Evolutionary conservation across 2,888 invertebrate genomes (phyloP).

Genomic region (Diloba caeruleocephala): DNA sequence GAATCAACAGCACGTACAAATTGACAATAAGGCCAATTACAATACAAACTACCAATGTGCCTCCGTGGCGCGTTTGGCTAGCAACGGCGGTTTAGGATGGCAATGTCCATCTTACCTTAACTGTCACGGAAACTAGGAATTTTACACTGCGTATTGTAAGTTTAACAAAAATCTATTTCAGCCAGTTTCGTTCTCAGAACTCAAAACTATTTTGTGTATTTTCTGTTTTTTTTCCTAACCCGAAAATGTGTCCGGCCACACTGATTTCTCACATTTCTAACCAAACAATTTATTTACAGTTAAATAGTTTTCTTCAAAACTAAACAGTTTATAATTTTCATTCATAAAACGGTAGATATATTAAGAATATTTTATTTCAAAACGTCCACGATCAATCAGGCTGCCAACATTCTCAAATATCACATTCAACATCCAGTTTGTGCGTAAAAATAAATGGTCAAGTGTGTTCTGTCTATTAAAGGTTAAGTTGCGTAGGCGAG

Average conservation of each 20-base stretch:
- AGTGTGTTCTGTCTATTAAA: conserved; percentile 3
- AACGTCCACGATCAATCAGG: conserved; percentile 47
- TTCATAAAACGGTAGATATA: conserved; percentile 47
- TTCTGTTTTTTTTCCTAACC: too few species aligned
- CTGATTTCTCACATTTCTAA: conserved; percentile 18
- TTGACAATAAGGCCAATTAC: too few species aligned
- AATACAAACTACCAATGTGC: too few species aligned
- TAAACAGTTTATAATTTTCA: conserved; percentile 39
- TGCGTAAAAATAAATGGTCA: conserved; percentile 43
- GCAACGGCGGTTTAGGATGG: too few species aligned
- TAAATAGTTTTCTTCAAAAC: conserved; percentile 5
- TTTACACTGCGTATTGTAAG: too few species aligned
- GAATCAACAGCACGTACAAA: too few species aligned
- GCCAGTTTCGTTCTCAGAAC: neutral
- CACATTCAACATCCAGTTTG: conserved; percentile 37
- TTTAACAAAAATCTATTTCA: neutral
- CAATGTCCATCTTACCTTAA: too few species aligned
- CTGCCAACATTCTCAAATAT: conserved; percentile 50
- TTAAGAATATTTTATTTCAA: conserved; percentile 47
- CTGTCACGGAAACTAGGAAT: too few species aligned
- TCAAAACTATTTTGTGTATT: neutral
- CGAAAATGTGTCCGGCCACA: conserved; percentile 10
- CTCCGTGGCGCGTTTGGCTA: too few species aligned
- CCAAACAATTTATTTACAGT: neutral
- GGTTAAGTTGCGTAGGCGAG: conserved; percentile 29